Conservation (phyloP, 1,140 invertebrate species). For the Ruditapes philippinarum region DNA sequence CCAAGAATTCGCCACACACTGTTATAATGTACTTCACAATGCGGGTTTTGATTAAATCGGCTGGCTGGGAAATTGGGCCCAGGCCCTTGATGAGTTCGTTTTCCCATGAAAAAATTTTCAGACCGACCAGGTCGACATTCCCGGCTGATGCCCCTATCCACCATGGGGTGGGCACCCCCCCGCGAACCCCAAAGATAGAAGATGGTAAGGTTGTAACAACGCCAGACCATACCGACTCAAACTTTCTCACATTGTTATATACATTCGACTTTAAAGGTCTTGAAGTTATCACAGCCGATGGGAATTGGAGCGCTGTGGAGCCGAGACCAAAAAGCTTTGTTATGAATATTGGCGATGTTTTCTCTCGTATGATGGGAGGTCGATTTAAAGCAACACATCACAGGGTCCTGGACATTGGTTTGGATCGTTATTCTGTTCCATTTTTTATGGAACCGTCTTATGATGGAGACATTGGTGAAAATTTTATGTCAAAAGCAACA, state of each 20-base stretch:
- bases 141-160: conserved; percentile 77
- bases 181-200: conserved; percentile 59
- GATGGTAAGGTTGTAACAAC: conserved; percentile 70
- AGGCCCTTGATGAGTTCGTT: conserved; percentile 71
- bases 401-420: conserved; percentile 69
- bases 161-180: conserved; percentile 63
- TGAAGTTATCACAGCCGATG: conserved; percentile 63
- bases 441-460: conserved; percentile 69
- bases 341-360: conserved; percentile 72
- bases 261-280: conserved; percentile 66
- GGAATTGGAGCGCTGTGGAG: conserved; percentile 63
- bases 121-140: conserved; percentile 74
- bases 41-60: conserved; percentile 67
- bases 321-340: conserved; percentile 64
- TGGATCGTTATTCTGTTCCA: conserved; percentile 69
- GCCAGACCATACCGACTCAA: conserved; percentile 74
- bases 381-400: conserved; percentile 71
- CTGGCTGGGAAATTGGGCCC: conserved; percentile 69
- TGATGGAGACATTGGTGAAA: conserved; percentile 68
- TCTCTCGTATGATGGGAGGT: conserved; percentile 67
- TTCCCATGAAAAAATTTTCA: conserved; percentile 74
- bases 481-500: conserved; percentile 65
- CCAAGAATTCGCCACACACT: conserved; percentile 61
- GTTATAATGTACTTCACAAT: conserved; percentile 59
- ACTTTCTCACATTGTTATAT: conserved; percentile 67